Evolutionary conservation across 2,113 vertebrate species (phyloP).

Genomic region (Chiloscyllium plagiosum): DNA sequence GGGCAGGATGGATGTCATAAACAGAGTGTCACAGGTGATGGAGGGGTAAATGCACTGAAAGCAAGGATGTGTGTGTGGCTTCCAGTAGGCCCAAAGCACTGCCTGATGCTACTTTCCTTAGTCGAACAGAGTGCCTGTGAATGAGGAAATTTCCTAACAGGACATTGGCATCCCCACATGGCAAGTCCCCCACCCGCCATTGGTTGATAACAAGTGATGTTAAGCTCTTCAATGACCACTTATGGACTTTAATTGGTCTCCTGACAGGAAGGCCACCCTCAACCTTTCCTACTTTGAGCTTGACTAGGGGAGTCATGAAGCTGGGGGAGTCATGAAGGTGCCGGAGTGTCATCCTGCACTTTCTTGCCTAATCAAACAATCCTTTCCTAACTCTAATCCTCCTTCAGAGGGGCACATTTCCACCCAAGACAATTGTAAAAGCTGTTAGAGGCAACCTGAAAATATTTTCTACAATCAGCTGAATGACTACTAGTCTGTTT

Average conservation of each 20-base stretch:
- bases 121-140: not conserved
- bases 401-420: not conserved
- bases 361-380: not conserved
- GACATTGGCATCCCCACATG: not conserved
- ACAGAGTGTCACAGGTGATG: not conserved
- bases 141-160: not conserved
- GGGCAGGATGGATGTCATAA: not conserved
- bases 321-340: not conserved
- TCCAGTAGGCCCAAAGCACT: not conserved
- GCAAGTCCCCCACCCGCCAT: not conserved
- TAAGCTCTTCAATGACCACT: not conserved
- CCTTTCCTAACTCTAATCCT: not conserved
- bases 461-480: not conserved
- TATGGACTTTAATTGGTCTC: not conserved
- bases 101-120: not conserved
- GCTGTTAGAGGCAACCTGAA: not conserved
- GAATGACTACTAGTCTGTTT: not conserved
- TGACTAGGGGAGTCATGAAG: not conserved
- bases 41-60: not conserved
- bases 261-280: not conserved
- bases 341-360: not conserved
- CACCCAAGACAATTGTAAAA: not conserved
- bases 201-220: not conserved
- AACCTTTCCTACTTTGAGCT: not conserved
- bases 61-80: not conserved